Base-by-base conservation (phyloP, 2,797 vertebrate species). In the Zenarchopterus dispar region DNA sequence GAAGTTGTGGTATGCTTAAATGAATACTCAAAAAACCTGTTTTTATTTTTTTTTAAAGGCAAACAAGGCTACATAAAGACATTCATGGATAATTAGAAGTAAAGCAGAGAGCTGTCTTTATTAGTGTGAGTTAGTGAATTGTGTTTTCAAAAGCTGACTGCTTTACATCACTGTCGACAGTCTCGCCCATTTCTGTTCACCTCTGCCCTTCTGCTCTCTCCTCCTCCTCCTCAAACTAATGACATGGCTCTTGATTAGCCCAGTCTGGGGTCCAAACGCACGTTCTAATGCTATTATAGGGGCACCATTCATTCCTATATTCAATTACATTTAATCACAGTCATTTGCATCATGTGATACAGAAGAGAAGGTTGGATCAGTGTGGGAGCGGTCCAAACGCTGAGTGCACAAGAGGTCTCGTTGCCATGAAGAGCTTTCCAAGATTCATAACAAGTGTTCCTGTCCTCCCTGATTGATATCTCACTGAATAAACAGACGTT, bases 311-410 rank as follows among this genome's bases (percentile, higher is more conserved):
- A 91, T 92, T 88, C 87, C 80, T 88, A 75, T 91, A 94, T 94
- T 93, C 86, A 91, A 92, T 94, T 93, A 94, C 67, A 76, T 90
- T 88, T 92, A 93, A 92, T 94, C 89, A 90, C 78, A 79, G 82
- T 90, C 84, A 92, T 92, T 92, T 90, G 84, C 84, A 85, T 93
- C 92, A 92, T 93, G 92, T 89, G 88, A 88, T 86, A 81, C 56
- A 70, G 84, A 75, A 41, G 50, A 75, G 63, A 67, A 60, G 55
- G 43, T 55, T 33, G 77, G 56, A 53, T 73, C 43, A 5, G 56
- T 15, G 39, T 57, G 70, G 69, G 73, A 85, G 73, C 64, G 82
- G 78, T 79, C 44, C 53, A 23, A 22, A 49, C 21, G 45, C 46
- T 60, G 55, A 59, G 28, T 60, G 33, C 21, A 31, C 48, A 54